Evolutionary conservation across 2,888 invertebrate species (phyloP), one percentile per base, ranked within the genome.

Genomic region (Antheraea assamensis): DNA sequence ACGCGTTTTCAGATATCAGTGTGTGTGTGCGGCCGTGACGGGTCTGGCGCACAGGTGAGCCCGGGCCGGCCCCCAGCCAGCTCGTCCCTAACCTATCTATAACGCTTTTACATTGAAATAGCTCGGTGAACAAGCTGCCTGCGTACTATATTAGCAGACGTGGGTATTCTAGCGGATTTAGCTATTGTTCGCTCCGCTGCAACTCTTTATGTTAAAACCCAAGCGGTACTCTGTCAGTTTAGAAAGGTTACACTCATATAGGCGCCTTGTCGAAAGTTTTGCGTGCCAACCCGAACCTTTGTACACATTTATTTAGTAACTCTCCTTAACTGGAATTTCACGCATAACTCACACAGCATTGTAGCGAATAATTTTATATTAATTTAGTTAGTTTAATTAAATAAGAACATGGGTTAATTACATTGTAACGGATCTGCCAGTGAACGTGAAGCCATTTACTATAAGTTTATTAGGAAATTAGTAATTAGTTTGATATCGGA

Each of bases 41-140:
- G 88, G 89, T 90, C 90, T 92, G 85, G 87, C 83, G 85, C 85
- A 88, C 92, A 92, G 92, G 92, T 93, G 88, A 93, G 93, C 90
- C 92, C 90, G 90, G 88, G 89, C 90, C 90, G 90, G 87, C 91
- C 90, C 90, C 90, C 86, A 86, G 85, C 84, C 84, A 87, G 85
- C 88, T 83, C 85, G 85, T 85, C 85, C 82, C 85, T 83, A 81
- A 83, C 82, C 88, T 90, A 91, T 91, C 90, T 91, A 90, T 89
- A 90, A 86, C 82, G 87, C 85, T 88, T 89, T 91, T 84, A 70
- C 92, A 92, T 87, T 91, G 89, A 89, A 89, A 90, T 87, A 88
- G 83, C 88, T 90, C 87, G 86, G 85, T 90, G 88, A 88, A 86
- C 84, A 86, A 88, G 90, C 89, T 92, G 89, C 85, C 85, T 87